These are phyloP conservation scores for Sorex fumeus DNA, from an alignment of 2,113 vertebrate genomes.

Conservation along the genomic window DNA sequence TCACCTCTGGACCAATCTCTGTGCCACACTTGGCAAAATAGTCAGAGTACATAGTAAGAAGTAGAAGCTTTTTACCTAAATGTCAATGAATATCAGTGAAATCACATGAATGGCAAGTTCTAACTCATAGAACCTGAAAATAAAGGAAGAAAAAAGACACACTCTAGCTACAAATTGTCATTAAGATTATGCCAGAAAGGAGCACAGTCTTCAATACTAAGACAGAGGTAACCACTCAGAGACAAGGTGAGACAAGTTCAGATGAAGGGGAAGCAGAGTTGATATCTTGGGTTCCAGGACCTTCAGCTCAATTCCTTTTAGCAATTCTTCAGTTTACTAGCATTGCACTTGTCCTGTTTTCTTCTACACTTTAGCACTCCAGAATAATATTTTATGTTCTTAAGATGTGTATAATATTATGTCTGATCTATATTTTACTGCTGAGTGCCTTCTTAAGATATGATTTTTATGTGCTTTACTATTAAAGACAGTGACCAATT, in stretches of 20 bases:
- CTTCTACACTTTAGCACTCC: neutral
- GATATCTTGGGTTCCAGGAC: neutral
- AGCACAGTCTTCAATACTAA: neutral
- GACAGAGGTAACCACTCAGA: neutral
- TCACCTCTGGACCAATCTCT: neutral
- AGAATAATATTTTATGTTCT: neutral
- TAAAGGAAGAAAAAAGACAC: neutral
- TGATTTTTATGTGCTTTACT: no score
- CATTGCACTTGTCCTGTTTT: neutral
- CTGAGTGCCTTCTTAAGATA: neutral
- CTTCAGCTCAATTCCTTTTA: no score
- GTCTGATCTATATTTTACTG: neutral
- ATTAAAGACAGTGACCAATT: neutral
- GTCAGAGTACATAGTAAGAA: no score
- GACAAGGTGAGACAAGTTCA: neutral
- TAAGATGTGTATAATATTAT: neutral
- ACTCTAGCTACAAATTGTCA: neutral
- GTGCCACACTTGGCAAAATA: fast-evolving
- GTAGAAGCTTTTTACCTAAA: neutral
- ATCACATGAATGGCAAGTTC: neutral
- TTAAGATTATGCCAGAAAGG: neutral
- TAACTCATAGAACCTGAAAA: neutral
- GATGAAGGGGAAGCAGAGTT: neutral
- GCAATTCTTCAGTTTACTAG: neutral
- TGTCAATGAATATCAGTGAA: no score